Evolutionary conservation across 2,797 vertebrate species (phyloP), one percentile per base, ranked within the genome.

Genomic region (Clarias laeviceps): DNA sequence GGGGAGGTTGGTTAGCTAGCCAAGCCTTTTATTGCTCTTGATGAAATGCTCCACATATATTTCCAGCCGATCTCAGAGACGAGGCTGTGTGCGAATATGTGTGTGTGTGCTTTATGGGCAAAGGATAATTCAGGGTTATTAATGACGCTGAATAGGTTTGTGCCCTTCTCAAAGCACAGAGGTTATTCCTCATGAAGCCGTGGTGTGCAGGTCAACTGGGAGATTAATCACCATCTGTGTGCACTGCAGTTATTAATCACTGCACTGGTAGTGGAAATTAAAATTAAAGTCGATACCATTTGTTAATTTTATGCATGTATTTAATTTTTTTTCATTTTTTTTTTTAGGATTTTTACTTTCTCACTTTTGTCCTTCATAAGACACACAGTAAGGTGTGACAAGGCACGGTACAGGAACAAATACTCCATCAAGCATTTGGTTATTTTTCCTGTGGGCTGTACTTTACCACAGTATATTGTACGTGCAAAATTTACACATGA

Each of bases 91-190:
- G 80, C 20, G 61, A 62, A 40, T 73, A 61, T 77, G 73, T 77
- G 50, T 77, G 59, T 73, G 83, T 65, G 79, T 64, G 59, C 54
- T 61, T 74, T 84, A 83, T 80, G 82, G 65, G 64, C 78, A 80
- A 80, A 82, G 77, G 82, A 84, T 87, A 87, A 87, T 82, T 84
- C 79, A 77, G 83, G 83, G 79, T 87, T 84, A 87, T 87, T 87
- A 87, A 87, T 87, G 82, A 78, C 70, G 50, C 45, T 20, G 70
- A 80, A 73, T 82, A 14, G 66, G 86, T 76, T 81, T 87, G 40
- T 82, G 83, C 83, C 86, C 86, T 87, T 87, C 82, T 84, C 69
- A 87, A 87, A 84, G 78, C 86, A 84, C 86, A 87, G 72, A 84
- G 86, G 86, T 87, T 87, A 84, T 84, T 87, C 62, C 83, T 87